Evolutionary conservation across 2,797 vertebrate species (phyloP), one percentile per base, ranked within the genome.

Genomic region (Erethizon dorsatum): DNA sequence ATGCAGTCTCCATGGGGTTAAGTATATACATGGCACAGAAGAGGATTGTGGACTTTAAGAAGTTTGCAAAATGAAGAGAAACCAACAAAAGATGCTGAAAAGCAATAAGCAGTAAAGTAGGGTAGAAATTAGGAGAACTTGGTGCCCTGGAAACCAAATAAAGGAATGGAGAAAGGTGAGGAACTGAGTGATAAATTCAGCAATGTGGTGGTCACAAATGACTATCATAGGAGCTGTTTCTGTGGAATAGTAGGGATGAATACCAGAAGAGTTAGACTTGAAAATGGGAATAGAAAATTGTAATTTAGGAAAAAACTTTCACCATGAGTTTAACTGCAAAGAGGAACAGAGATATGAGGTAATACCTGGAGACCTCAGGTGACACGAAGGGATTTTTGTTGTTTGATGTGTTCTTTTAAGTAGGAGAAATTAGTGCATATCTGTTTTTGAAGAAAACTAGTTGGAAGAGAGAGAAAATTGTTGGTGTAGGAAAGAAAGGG

Each of bases 381-480:
- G 78, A 67, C 6, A 1, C 54, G 37, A 78, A n/a, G 17, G 10
- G 1, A 2, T 22, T 71, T n/a, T 33, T 63, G 24, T 91, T 82
- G n/a, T 83, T 84, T 93, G 73, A 2, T 57, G 14, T 59, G 9
- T 90, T 86, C 28, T 93, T 96, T 95, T 71, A 94, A 95, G 59
- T 31, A 88, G 75, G 67, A 90, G 37, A 79, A 92, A 80, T 33
- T 59, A 85, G 20, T 52, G 37, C n/a, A 6, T 47, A 18, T 65
- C 75, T 86, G 1, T 65, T 12, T 91, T 59, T 79, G 41, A 89
- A 87, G 59, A 50, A 56, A 63, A 47, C 50, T 18, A 45, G 45
- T 50, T 80, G 28, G 22, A 26, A 61, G 31, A 86, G 24, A 83
- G 41, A 78, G 18, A 50, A 61, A 56, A 47, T 67, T 59, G 56